A percentile compares a stretch with the other conserved stretches of the same genome.
Evolutionary conservation across 2,113 vertebrate genomes (phyloP).

Genomic region (Syrmaticus mikado): DNA sequence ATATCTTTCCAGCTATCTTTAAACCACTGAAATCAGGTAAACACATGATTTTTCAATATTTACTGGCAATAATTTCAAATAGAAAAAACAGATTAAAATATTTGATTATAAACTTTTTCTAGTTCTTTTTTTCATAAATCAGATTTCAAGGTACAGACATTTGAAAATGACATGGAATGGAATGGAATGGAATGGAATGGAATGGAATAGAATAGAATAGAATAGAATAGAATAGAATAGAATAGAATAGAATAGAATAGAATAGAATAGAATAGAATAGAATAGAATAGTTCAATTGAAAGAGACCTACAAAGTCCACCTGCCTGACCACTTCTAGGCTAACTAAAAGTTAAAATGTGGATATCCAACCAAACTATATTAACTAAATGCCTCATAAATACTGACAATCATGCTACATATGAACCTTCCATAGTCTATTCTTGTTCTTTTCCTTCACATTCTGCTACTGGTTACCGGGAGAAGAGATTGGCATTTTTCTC

Average conservation of each 20-base stretch:
- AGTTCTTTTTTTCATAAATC: fast-evolving
- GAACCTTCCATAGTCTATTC: background rate
- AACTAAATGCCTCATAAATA: background rate
- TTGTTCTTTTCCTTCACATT: background rate
- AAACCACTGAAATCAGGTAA: background rate
- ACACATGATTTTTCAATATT: fast-evolving
- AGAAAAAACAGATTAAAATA: background rate
- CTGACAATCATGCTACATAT: background rate
- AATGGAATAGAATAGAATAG: too few relatives aligned
- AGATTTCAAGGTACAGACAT: background rate
- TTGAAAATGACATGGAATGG: background rate
- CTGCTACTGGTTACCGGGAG: background rate
- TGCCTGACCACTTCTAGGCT: background rate
- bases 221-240: too few relatives aligned
- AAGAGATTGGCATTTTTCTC: background rate
- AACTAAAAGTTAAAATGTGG: background rate
- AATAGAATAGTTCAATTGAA: background rate
- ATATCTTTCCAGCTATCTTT: background rate
- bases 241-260: background rate
- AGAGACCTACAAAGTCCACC: background rate
- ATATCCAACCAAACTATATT: background rate
- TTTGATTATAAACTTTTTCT: background rate
- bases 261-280: background rate
- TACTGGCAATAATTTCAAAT: background rate
- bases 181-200: too few relatives aligned